phyloP scores from a whole-genome alignment of 1,140 invertebrate genomes.

The Cyclargus thomasi region DNA sequence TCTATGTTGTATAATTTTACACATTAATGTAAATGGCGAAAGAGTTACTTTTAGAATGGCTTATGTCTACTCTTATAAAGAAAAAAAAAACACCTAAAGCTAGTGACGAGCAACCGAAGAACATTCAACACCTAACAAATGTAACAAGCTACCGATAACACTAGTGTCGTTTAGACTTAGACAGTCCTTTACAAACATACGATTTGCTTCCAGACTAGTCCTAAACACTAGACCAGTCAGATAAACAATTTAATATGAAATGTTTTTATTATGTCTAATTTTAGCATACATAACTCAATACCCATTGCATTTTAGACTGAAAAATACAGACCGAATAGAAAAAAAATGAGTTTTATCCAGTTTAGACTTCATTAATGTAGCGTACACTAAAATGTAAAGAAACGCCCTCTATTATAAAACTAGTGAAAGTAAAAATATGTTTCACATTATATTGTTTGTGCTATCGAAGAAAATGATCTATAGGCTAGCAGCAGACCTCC shows the following conservation, averaged over 20 bases:
- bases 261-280: background rate
- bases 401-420: too few relatives aligned
- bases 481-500: too few relatives aligned
- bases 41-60: background rate
- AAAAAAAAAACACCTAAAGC: constrained; percentile 10
- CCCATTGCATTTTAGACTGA: background rate
- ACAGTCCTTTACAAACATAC: background rate
- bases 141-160: constrained; percentile 4
- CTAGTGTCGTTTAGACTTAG: background rate
- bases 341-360: background rate
- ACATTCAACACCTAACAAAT: background rate
- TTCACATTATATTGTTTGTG: too few relatives aligned
- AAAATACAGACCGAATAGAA: background rate
- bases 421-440: too few relatives aligned
- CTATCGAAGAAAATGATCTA: too few relatives aligned
- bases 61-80: background rate
- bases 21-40: too few relatives aligned
- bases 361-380: too few relatives aligned
- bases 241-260: too few relatives aligned
- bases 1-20: too few relatives aligned
- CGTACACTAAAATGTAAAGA: too few relatives aligned
- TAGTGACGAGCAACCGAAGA: constrained; percentile 5
- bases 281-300: too few relatives aligned
- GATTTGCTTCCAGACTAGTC: background rate
- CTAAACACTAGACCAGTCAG: too few relatives aligned